Conservation (phyloP, 2,113 vertebrate species). For the Periophthalmus modestus region DNA sequence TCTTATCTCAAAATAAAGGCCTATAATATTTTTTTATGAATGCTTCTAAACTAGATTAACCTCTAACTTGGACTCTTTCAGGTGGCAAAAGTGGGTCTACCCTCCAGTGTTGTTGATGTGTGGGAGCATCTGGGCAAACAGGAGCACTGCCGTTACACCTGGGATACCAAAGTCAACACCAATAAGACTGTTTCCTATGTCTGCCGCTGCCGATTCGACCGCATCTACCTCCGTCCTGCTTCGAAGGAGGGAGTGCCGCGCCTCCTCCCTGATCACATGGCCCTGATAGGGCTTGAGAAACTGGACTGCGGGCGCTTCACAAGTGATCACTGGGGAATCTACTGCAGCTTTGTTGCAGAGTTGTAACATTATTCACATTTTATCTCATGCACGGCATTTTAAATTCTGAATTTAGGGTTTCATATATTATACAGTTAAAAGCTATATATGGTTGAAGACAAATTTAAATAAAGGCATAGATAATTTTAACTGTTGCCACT, state of each 20-base stretch:
- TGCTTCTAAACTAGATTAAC: background rate
- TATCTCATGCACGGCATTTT: background rate
- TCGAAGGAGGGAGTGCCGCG: slow-evolving; percentile 38
- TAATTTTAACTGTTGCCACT: background rate
- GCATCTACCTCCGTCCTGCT: slow-evolving; percentile 82
- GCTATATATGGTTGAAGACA: background rate
- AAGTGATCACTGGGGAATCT: slow-evolving; percentile 96
- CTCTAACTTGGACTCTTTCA: slow-evolving; percentile 41
- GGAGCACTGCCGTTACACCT: slow-evolving; percentile 90
- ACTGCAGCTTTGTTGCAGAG: slow-evolving; percentile 78
- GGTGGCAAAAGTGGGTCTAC: slow-evolving; percentile 86
- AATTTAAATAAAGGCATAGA: background rate
- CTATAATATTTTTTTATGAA: no score
- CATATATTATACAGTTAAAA: no score
- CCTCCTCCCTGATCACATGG: slow-evolving; percentile 83
- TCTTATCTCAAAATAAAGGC: no score
- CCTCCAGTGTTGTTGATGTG: slow-evolving; percentile 79
- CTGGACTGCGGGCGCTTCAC: slow-evolving; percentile 89
- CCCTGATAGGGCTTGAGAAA: slow-evolving; percentile 89
- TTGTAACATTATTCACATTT: slow-evolving; percentile 20
- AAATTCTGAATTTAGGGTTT: no score
- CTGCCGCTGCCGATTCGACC: slow-evolving; percentile 88
- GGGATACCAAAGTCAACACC: slow-evolving; percentile 89
- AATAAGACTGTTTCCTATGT: slow-evolving; percentile 77
- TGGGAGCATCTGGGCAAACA: slow-evolving; percentile 90